phyloP scores from a whole-genome alignment of 2,888 invertebrate species.

The Cheilosia pagana region DNA sequence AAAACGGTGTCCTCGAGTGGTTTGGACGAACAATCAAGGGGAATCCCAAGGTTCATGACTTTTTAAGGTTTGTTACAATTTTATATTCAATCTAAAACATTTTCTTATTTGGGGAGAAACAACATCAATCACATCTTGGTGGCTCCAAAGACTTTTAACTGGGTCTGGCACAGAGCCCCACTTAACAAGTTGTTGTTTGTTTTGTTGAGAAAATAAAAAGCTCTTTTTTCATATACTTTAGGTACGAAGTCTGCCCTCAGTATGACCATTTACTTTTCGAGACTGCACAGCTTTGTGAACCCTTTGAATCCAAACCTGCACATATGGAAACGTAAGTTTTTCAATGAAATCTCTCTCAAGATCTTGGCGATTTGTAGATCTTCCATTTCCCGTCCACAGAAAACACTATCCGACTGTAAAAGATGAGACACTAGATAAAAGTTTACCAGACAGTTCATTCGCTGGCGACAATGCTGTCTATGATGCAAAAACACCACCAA shows the following conservation, averaged over 20 bases:
- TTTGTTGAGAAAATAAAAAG: no score
- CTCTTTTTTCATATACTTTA: constrained; percentile 29
- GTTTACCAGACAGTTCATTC: constrained; percentile 28
- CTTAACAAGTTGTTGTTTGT: no score
- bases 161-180: no score
- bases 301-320: constrained; percentile 78
- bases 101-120: no score
- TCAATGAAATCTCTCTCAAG: not conserved
- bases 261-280: constrained; percentile 78
- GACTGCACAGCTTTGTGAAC: constrained; percentile 75
- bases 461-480: constrained; percentile 58
- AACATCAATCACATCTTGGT: no score
- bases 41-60: constrained; percentile 77
- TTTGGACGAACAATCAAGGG: constrained; percentile 79
- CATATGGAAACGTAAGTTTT: constrained; percentile 78
- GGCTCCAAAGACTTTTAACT: no score
- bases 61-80: constrained; percentile 76
- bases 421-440: constrained; percentile 1
- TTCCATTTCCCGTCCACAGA: constrained; percentile 66
- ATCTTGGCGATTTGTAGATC: not conserved
- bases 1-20: constrained; percentile 79
- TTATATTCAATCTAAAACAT: not conserved
- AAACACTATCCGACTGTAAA: constrained; percentile 68
- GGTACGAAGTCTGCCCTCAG: constrained; percentile 78
- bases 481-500: constrained; percentile 46